These are phyloP conservation scores for Adelges cooleyi DNA, from an alignment of 1,140 invertebrate species.

Conservation along the genomic window DNA sequence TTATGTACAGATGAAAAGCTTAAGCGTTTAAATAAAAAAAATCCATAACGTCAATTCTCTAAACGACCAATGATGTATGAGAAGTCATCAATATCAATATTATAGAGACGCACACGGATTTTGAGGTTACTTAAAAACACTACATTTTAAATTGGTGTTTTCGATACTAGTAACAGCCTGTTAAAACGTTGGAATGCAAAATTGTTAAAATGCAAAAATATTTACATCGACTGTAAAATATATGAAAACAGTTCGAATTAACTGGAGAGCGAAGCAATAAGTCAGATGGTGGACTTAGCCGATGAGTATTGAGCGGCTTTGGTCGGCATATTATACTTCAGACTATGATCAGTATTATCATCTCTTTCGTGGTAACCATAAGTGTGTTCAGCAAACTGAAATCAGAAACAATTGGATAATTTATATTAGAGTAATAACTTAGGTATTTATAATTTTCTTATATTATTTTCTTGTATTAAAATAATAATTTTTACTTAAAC, in stretches of 20 bases:
- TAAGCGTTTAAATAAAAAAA: no score
- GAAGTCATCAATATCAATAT: no score
- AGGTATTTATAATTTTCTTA: no score
- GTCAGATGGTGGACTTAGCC: neutral
- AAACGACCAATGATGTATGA: no score
- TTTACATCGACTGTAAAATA: neutral
- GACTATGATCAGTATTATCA: neutral
- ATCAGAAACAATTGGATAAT: no score
- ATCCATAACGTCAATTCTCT: no score
- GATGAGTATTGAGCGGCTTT: constrained; percentile 6
- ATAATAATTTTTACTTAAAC: no score
- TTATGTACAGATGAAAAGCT: no score
- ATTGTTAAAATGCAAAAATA: no score
- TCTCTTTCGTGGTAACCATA: neutral
- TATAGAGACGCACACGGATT: no score
- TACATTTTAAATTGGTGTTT: neutral
- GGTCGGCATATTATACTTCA: neutral
- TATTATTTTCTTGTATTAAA: no score
- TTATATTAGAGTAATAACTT: no score
- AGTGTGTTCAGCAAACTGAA: neutral
- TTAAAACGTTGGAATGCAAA: neutral
- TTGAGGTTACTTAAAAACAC: neutral
- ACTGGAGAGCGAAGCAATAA: neutral
- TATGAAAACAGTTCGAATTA: neutral
- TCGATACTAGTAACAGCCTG: neutral